These are phyloP conservation scores for Bubo blakistoni DNA, from an alignment of 2,113 vertebrate species.

Conservation along the genomic window DNA sequence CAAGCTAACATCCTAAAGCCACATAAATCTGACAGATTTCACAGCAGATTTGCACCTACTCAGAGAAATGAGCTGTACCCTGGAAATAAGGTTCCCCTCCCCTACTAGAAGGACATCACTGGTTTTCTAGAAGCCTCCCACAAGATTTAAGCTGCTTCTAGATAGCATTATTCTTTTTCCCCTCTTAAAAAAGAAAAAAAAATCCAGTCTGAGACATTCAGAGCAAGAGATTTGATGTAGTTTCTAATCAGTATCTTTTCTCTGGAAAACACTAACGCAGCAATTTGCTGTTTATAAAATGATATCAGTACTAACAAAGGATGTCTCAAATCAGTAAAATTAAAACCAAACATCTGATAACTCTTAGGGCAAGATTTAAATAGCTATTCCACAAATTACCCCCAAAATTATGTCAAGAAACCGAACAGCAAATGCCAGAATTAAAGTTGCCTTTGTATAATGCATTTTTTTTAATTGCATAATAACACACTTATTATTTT, in stretches of 20 bases:
- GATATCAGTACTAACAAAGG: not conserved
- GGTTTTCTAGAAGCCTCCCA: not conserved
- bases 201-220: not conserved
- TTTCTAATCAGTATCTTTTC: not conserved
- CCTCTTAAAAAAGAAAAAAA: not conserved
- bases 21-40: not conserved
- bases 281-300: not conserved
- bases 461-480: not conserved
- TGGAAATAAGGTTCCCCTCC: not conserved
- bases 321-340: not conserved
- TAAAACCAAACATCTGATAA: not conserved
- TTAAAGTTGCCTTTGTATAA: not conserved
- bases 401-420: not conserved
- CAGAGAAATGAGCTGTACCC: not conserved
- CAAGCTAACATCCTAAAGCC: not conserved
- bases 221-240: not conserved
- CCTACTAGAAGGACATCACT: not conserved
- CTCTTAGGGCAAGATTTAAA: not conserved
- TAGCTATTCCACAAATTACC: not conserved
- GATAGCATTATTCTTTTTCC: not conserved
- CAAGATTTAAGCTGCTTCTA: not conserved
- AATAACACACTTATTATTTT: not conserved
- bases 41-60: not conserved
- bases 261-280: not conserved
- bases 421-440: not conserved